phyloP scores from a whole-genome alignment of 2,113 vertebrate genomes.

The Sylvia atricapilla region DNA sequence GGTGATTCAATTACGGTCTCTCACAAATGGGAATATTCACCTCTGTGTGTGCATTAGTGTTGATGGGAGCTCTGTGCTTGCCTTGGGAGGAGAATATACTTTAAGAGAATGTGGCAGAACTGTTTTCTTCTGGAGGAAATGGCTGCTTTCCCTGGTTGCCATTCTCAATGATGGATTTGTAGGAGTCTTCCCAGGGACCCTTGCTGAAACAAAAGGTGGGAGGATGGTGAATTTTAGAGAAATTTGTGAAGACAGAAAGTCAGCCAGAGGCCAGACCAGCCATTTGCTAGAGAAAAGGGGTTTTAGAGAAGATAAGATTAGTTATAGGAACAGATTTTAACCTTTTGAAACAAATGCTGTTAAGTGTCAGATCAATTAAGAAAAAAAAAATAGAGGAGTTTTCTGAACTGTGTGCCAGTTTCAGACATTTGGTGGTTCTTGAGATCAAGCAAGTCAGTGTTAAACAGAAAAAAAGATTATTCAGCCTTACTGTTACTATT shows the following conservation, averaged over 20 bases:
- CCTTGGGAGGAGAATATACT: slow-evolving; percentile 64
- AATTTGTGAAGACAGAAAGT: slow-evolving; percentile 21
- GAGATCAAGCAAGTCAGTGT: background rate
- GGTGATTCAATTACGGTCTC: slow-evolving; percentile 48
- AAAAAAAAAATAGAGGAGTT: background rate
- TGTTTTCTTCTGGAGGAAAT: slow-evolving; percentile 61
- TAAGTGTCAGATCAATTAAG: slow-evolving; percentile 31
- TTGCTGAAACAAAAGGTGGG: background rate
- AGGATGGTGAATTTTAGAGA: slow-evolving; percentile 3
- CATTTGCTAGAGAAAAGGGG: background rate
- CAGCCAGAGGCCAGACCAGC: background rate
- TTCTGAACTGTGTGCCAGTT: slow-evolving; percentile 5
- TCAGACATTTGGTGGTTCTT: background rate
- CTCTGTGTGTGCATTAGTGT: slow-evolving; percentile 43
- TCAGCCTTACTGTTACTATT: background rate
- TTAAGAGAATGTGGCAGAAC: slow-evolving; percentile 65
- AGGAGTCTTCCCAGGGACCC: background rate
- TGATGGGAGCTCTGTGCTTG: slow-evolving; percentile 68
- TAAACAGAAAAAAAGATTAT: background rate
- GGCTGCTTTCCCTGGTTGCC: background rate
- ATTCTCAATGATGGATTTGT: background rate
- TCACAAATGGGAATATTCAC: slow-evolving; percentile 23
- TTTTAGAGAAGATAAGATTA: slow-evolving; percentile 2
- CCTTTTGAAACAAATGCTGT: slow-evolving; percentile 42
- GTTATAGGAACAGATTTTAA: slow-evolving; percentile 53